Conservation (phyloP, 2,797 vertebrate species). For the Nannoperca obscura region DNA sequence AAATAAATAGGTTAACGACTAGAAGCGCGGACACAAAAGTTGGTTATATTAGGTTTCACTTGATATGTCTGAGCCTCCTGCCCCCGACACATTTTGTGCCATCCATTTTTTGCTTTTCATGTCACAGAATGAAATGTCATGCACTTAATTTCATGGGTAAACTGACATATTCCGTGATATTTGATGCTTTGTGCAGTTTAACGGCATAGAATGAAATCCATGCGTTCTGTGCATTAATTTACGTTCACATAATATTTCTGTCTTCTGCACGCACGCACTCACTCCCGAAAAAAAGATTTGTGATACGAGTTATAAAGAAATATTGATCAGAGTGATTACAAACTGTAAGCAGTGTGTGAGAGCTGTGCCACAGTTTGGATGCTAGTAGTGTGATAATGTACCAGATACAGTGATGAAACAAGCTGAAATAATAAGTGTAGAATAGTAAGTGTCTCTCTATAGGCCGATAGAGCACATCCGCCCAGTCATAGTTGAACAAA, state of each 20-base stretch:
- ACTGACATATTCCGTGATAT: neutral
- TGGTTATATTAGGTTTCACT: neutral
- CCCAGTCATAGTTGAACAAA: neutral
- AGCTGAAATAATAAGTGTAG: too few species aligned
- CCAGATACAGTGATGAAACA: neutral
- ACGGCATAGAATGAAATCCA: neutral
- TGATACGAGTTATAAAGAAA: neutral
- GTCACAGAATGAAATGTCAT: neutral
- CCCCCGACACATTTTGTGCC: neutral
- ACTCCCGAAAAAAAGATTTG: neutral
- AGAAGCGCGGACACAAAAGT: neutral
- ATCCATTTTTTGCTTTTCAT: neutral
- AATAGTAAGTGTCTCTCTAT: neutral
- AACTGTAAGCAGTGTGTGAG: neutral
- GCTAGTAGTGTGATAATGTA: neutral
- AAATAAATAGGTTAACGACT: neutral
- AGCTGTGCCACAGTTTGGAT: neutral
- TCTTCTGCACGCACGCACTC: neutral
- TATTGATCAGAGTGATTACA: too few species aligned
- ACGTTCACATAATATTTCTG: neutral
- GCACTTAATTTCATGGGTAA: neutral
- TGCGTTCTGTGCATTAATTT: neutral
- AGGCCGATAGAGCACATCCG: neutral
- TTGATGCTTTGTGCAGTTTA: neutral
- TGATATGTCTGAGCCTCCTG: neutral